Conservation (phyloP, 2,888 invertebrate species). For the Drosophila eohydei region DNA sequence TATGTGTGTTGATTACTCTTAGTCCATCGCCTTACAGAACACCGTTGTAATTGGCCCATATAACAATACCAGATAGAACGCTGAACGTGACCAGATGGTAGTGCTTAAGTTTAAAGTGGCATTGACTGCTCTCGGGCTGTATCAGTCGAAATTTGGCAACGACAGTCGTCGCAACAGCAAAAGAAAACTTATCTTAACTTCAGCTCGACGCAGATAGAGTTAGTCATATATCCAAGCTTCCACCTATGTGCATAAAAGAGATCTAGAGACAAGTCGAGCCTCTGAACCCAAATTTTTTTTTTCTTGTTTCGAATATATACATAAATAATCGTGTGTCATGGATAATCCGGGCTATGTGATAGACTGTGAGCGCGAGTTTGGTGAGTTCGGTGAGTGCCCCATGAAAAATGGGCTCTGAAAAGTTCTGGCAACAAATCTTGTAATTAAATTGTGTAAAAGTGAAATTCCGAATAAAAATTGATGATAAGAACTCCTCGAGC, state of each 20-base stretch:
- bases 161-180: slow-evolving; percentile 18
- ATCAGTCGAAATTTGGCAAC: slow-evolving; percentile 43
- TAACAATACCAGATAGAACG: slow-evolving; percentile 26
- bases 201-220: background rate
- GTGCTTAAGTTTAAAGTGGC: slow-evolving; percentile 30
- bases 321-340: slow-evolving; percentile 54
- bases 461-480: background rate
- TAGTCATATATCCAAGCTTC: background rate
- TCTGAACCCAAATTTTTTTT: background rate
- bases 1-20: slow-evolving; percentile 2
- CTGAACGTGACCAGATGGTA: slow-evolving; percentile 14
- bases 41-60: slow-evolving; percentile 34
- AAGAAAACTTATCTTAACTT: background rate
- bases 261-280: background rate
- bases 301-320: background rate
- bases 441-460: slow-evolving; percentile 9
- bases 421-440: background rate
- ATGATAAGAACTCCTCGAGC: background rate
- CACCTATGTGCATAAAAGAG: background rate
- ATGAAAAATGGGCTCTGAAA: background rate
- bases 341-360: slow-evolving; percentile 75
- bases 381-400: slow-evolving; percentile 26
- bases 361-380: slow-evolving; percentile 63
- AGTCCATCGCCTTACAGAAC: slow-evolving; percentile 30
- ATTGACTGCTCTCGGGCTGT: background rate